A percentile compares a stretch with the other conserved stretches of the same genome.
These are phyloP conservation scores for Crossaster papposus DNA, from an alignment of 53 echinoderm and acorn worm species.

Conservation along the genomic window DNA sequence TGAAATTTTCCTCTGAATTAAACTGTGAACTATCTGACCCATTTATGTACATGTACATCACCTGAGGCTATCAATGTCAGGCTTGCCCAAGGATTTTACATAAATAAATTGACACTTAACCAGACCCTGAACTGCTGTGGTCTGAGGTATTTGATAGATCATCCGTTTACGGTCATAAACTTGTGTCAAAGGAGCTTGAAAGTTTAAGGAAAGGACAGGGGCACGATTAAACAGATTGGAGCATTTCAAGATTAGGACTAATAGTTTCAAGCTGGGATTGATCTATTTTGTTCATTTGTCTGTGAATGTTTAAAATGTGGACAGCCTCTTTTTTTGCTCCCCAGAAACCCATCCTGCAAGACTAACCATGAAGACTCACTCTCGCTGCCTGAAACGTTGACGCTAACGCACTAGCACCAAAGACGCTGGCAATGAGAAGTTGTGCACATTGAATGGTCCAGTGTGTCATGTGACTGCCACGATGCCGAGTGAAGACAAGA, in stretches of 20 bases:
- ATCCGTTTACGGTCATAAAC: neutral
- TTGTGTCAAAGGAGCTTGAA: neutral
- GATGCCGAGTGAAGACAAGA: constrained; percentile 84
- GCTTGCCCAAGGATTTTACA: too few species aligned
- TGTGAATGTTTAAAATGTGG: too few species aligned
- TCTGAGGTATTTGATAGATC: neutral
- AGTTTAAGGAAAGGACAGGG: neutral
- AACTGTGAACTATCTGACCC: too few species aligned
- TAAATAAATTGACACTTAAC: neutral
- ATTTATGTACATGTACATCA: neutral
- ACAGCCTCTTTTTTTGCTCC: neutral
- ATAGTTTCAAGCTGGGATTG: neutral
- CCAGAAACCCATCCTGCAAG: neutral
- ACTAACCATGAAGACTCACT: neutral
- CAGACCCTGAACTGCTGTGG: neutral
- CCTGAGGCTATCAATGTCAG: neutral
- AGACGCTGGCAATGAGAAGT: neutral
- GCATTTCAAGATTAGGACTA: neutral
- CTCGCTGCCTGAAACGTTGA: neutral
- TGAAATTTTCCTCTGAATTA: too few species aligned
- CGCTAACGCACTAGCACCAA: neutral
- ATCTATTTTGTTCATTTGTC: too few species aligned
- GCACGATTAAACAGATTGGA: neutral
- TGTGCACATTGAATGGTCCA: neutral
- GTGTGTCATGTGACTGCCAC: constrained; percentile 38